Percentiles rank a stretch among this genome's conserved stretches.
These are phyloP conservation scores for Campoletis sonorensis DNA, from an alignment of 1,140 invertebrate species.

Conservation along the genomic window DNA sequence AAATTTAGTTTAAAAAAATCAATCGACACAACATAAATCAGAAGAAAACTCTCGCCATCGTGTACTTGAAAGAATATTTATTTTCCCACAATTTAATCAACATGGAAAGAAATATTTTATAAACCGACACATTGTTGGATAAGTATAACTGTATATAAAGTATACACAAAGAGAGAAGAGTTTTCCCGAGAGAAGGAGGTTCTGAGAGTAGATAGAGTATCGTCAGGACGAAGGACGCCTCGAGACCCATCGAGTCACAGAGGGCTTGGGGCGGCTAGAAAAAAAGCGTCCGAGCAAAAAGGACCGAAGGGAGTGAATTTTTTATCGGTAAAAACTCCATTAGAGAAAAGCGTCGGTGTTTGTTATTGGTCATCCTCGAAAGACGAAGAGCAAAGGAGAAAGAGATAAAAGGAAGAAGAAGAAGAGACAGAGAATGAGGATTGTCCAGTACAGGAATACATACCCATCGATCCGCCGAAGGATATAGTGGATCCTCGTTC, in stretches of 20 bases:
- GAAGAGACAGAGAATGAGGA: slow-evolving; percentile 48
- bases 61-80: neutral
- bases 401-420: slow-evolving; percentile 39
- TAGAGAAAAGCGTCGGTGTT: slow-evolving; percentile 73
- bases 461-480: slow-evolving; percentile 72
- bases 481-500: slow-evolving; percentile 66
- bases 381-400: slow-evolving; percentile 57
- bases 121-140: too few species aligned
- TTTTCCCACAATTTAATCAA: neutral
- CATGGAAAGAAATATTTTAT: too few species aligned
- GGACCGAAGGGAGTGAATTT: slow-evolving; percentile 71
- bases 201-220: slow-evolving; percentile 20
- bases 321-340: slow-evolving; percentile 77
- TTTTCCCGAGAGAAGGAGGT: slow-evolving; percentile 31
- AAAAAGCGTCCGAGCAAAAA: slow-evolving; percentile 52
- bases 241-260: neutral
- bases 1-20: too few species aligned
- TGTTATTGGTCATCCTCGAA: slow-evolving; percentile 75
- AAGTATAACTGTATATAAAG: too few species aligned
- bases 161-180: neutral
- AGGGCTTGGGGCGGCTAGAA: slow-evolving; percentile 49
- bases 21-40: too few species aligned
- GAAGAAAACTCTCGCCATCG: neutral
- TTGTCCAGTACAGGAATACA: slow-evolving; percentile 66
- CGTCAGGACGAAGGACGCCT: slow-evolving; percentile 36